Base-by-base conservation (phyloP, 2,888 invertebrate genomes). In the Formica aserva region DNA sequence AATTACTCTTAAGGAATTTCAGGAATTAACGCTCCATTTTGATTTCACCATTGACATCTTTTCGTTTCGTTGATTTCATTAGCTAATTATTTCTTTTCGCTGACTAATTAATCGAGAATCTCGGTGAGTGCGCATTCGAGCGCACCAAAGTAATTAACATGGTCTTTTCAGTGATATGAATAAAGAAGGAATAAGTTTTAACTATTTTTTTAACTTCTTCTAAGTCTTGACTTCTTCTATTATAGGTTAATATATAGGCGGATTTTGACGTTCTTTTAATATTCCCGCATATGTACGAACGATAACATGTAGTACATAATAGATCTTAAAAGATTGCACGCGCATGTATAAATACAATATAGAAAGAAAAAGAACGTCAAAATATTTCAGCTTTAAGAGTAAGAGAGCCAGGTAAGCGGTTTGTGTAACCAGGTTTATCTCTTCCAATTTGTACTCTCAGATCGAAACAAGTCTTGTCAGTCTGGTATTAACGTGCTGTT, bases 401-500 rank as follows among this genome's bases (percentile, higher is more conserved):
- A 18, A 87, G 85, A 77, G 66, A 52, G 63, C 57, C 82, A 91
- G 91, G 92, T 90, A 88, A 90, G 91, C 80, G 32, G 80, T 62
- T 86, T 52, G 18, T 52, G 52, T 52, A 87, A 85, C 11, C 77
- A 91, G 75, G 82, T 67, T 90, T 82, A 87, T 89, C 81, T 85
- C 65, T 90, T 89, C 89, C 85, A 82, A 91, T 87, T 90, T 91
- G 87, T 77, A 77, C 77, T 88, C 87, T 89, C 78, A 72, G 87
- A 85, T 91, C 84, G 87, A 87, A 86, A 86, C 91, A 90, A 93
- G 93, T 93, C 92, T 92, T 93, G 94, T 94, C 94, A 94, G 94
- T 94, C 94, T 94, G 94, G 94, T 94, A 93, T 92, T 94, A 94
- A 94, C 92, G 93, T 94, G 94, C 94, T 94, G 94, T 94, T 94